Evolutionary conservation across 2,888 invertebrate genomes (phyloP).

Genomic region (Helicoverpa assulta): DNA sequence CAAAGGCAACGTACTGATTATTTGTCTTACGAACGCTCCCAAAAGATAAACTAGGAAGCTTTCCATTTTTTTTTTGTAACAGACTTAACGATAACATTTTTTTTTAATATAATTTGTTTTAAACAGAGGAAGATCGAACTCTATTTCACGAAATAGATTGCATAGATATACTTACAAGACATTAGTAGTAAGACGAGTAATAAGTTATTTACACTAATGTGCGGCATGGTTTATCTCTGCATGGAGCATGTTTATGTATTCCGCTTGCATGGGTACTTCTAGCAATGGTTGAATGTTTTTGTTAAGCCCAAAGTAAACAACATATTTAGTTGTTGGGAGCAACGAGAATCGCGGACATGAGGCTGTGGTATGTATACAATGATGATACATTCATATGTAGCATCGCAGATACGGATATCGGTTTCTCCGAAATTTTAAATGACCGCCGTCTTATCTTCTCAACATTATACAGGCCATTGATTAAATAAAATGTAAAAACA

Average conservation of each 20-base stretch:
- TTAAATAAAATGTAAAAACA: conserved; percentile 17
- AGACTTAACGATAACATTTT: background rate
- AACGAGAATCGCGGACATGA: background rate
- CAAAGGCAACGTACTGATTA: conserved; percentile 23
- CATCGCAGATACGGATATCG: background rate
- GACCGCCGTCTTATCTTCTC: conserved; percentile 11
- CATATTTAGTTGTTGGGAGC: conserved; percentile 33
- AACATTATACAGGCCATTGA: conserved; percentile 6
- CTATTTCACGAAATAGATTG: background rate
- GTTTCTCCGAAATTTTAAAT: conserved; percentile 7
- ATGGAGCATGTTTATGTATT: conserved; percentile 59
- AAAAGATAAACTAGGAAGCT: background rate
- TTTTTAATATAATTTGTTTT: background rate
- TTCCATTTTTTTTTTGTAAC: background rate
- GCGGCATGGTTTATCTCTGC: conserved; percentile 50
- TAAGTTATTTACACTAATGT: conserved; percentile 42
- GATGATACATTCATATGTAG: background rate
- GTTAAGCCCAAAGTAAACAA: conserved; percentile 23
- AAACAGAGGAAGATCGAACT: background rate
- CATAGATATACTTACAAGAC: background rate
- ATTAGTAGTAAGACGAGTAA: conserved; percentile 28
- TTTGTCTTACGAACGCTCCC: conserved; percentile 14
- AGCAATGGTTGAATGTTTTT: conserved; percentile 18
- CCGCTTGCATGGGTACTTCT: conserved; percentile 55
- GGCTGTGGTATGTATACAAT: conserved; percentile 21